phyloP scores from a whole-genome alignment of 2,888 invertebrate species.

The Cheilosia urbana region DNA sequence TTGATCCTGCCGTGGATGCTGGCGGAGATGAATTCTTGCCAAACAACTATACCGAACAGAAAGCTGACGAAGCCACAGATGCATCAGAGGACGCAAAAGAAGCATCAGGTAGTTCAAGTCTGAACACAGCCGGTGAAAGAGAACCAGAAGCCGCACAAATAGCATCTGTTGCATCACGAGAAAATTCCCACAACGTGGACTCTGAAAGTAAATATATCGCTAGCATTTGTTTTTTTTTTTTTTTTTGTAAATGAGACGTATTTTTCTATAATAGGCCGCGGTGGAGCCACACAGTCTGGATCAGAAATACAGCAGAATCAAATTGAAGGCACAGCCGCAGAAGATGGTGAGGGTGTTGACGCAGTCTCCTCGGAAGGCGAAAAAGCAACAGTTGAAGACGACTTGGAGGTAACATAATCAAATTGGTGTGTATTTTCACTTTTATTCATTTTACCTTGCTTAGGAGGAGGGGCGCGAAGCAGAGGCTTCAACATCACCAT shows the following conservation, averaged over 20 bases:
- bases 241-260: background rate
- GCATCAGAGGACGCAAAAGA: constrained; percentile 55
- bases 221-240: background rate
- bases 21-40: constrained; percentile 80
- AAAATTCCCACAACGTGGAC: constrained; percentile 79
- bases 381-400: constrained; percentile 84
- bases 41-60: constrained; percentile 59
- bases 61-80: constrained; percentile 43
- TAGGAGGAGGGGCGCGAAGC: constrained; percentile 92
- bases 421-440: background rate
- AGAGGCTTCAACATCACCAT: constrained; percentile 88
- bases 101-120: constrained; percentile 23
- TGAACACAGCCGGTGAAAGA: constrained; percentile 44
- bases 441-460: background rate
- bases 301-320: constrained; percentile 81
- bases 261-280: constrained; percentile 78
- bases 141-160: constrained; percentile 53
- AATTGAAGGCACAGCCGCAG: constrained; percentile 79
- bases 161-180: constrained; percentile 76
- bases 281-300: constrained; percentile 84
- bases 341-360: constrained; percentile 83
- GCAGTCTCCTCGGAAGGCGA: constrained; percentile 87
- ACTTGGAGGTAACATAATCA: constrained; percentile 79
- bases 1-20: constrained; percentile 84
- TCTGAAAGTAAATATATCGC: constrained; percentile 78